These are phyloP conservation scores for Drosophila birchii DNA, from an alignment of 2,888 invertebrate species.

Conservation along the genomic window DNA sequence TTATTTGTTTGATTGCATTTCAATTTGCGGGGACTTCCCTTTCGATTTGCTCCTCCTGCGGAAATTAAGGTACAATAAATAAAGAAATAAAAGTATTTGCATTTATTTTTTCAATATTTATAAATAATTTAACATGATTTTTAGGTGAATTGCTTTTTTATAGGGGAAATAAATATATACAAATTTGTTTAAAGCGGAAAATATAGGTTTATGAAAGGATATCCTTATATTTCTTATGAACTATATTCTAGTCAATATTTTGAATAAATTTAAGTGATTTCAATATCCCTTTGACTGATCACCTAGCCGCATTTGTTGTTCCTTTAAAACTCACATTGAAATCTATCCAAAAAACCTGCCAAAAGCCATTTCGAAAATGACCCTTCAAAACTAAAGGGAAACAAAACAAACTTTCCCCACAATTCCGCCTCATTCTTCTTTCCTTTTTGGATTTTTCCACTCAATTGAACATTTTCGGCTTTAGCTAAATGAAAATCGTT, in stretches of 20 bases:
- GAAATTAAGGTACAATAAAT: slow-evolving; percentile 64
- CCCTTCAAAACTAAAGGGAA: not conserved
- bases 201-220: too few species aligned
- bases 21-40: slow-evolving; percentile 44
- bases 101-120: slow-evolving; percentile 2
- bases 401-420: slow-evolving; percentile 13
- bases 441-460: slow-evolving; percentile 15
- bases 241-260: not conserved
- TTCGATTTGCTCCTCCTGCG: slow-evolving; percentile 37
- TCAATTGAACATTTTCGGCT: slow-evolving; percentile 33
- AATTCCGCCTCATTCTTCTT: not conserved
- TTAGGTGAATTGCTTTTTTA: not conserved
- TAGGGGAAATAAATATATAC: not conserved
- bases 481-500: slow-evolving; percentile 36
- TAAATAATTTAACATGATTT: not conserved
- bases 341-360: slow-evolving; percentile 23
- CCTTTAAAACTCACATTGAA: slow-evolving; percentile 6
- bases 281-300: not conserved
- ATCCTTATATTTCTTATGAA: not conserved
- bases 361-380: slow-evolving; percentile 20
- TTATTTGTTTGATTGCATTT: slow-evolving; percentile 54
- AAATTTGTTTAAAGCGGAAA: not conserved
- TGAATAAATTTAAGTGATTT: not conserved
- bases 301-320: not conserved
- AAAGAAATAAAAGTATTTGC: not conserved